These are phyloP conservation scores for Cephalopachus bancanus DNA, from an alignment of 2,797 vertebrate species.

Conservation along the genomic window DNA sequence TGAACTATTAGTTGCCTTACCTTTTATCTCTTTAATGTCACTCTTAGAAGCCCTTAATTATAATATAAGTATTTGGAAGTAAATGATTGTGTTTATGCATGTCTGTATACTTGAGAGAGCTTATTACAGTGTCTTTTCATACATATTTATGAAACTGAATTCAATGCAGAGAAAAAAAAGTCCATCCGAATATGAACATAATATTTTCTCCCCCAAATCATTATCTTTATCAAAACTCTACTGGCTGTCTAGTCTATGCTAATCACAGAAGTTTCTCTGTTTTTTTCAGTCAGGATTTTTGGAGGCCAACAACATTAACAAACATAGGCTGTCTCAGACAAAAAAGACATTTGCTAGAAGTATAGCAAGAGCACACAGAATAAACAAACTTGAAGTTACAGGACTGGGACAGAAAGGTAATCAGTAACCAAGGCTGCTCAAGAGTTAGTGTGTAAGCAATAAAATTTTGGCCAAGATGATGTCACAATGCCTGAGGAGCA, in stretches of 20 bases:
- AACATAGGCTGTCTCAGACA: background rate
- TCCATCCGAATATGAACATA: background rate
- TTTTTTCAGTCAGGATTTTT: background rate
- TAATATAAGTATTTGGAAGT: background rate
- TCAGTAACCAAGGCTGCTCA: background rate
- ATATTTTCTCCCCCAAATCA: background rate
- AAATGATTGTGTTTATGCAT: background rate
- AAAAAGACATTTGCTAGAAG: background rate
- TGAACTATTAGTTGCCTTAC: background rate
- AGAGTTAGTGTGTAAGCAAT: background rate
- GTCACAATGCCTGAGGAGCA: background rate
- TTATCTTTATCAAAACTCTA: slow-evolving; percentile 2
- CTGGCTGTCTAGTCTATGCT: background rate
- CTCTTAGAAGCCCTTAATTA: background rate
- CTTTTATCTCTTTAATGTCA: background rate
- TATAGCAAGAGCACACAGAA: background rate
- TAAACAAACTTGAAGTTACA: background rate
- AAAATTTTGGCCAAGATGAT: background rate
- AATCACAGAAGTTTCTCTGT: background rate
- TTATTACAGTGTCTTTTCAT: background rate
- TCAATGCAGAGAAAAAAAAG: slow-evolving; percentile 22
- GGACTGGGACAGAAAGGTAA: background rate
- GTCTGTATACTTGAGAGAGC: background rate
- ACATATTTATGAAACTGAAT: background rate
- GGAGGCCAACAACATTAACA: background rate